These are phyloP conservation scores for Catharus ustulatus DNA, from an alignment of 2,797 vertebrate species.

Conservation along the genomic window DNA sequence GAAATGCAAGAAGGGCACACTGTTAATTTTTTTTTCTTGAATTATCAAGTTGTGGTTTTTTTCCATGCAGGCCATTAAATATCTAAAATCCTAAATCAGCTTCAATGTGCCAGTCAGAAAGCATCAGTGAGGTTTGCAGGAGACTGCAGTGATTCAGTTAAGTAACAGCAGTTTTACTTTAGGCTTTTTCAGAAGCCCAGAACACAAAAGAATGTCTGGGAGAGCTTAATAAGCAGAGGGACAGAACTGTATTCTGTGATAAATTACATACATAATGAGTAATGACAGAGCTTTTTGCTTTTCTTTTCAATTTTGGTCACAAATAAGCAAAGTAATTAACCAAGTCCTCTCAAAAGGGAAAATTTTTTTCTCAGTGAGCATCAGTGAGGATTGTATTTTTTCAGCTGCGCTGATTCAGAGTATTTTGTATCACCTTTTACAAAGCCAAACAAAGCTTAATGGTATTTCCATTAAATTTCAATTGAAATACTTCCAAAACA, in stretches of 20 bases:
- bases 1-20: not conserved
- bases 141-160: not conserved
- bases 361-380: not conserved
- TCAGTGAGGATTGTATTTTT: slow-evolving; percentile 59
- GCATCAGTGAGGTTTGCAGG: not conserved
- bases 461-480: slow-evolving; percentile 68
- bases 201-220: slow-evolving; percentile 54
- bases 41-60: not conserved
- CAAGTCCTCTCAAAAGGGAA: slow-evolving; percentile 30
- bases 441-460: slow-evolving; percentile 70
- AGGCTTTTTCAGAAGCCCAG: slow-evolving; percentile 47
- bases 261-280: slow-evolving; percentile 50
- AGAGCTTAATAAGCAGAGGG: slow-evolving; percentile 43
- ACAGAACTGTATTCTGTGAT: slow-evolving; percentile 48
- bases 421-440: slow-evolving; percentile 66
- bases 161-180: slow-evolving; percentile 18
- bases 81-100: not conserved
- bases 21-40: not conserved
- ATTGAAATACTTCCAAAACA: slow-evolving; percentile 65
- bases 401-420: slow-evolving; percentile 51
- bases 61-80: not conserved
- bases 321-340: slow-evolving; percentile 63
- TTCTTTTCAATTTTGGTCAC: slow-evolving; percentile 51
- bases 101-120: not conserved
- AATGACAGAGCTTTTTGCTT: slow-evolving; percentile 58